Base-by-base conservation (phyloP, 2,113 vertebrate genomes). In the Indicator maculatus region DNA sequence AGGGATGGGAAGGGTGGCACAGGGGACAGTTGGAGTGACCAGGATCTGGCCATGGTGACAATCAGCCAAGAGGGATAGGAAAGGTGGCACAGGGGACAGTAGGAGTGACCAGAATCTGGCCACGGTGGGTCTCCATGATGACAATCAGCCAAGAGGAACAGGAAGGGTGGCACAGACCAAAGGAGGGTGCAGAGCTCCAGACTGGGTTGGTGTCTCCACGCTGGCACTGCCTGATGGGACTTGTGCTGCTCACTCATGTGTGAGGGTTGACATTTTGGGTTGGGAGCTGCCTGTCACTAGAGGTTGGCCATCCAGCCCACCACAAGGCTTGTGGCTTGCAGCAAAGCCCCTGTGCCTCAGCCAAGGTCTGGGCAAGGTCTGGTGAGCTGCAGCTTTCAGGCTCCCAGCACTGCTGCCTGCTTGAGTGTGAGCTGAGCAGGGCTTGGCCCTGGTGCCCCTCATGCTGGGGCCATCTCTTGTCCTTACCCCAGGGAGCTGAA, bases 401-500 rank as follows among this genome's bases (percentile, higher is more conserved):
- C n/a, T 82, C 41, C 53, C 7, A 28, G 77, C 0, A 0, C 23
- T 0, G 0, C 27, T 1, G 0, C 16, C 53, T 1, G 0, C 1
- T 2, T 8, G 60, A 2, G 6, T 21, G 41, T 0, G 7, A 36
- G 53, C 28, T 59, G 41, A 67, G 64, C 2, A 16, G 73, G 73
- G 31, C 8, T 33, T 0, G 6, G 69, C 66, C 77, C 44, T 30
- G 30, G 0, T 0, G 0, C n/a, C 60, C 55, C 23, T 58, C 19
- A 4, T 15, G 13, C 11, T 10, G 52, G 69, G 38, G 47, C 45
- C 1, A 1, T 0, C 0, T 3, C 16, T 0, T 4, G 45, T 36
- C 65, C 30, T 33, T 16, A 2, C 17, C 63, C 31, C 0, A 2
- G 2, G 53, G 21, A 79, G 18, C 36, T 27, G 74, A 66, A 71